Evolutionary conservation across 2,113 vertebrate species (phyloP).

Genomic region (Bothrops jararaca): DNA sequence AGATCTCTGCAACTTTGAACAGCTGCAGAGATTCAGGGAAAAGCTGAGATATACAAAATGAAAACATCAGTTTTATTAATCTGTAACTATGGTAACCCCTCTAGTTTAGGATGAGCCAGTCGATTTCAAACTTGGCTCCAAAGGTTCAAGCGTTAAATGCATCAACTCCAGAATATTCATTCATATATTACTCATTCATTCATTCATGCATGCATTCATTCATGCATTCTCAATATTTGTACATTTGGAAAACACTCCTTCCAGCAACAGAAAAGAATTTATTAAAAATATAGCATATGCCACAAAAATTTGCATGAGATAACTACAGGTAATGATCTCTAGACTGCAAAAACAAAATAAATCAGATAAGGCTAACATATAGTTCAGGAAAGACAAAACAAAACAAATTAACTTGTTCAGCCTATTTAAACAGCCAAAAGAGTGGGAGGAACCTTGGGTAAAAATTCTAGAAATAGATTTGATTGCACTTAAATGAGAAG

Average conservation of each 20-base stretch:
- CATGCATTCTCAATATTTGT: background rate
- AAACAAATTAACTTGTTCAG: background rate
- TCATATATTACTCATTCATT: background rate
- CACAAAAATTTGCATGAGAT: background rate
- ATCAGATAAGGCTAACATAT: background rate
- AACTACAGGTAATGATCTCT: background rate
- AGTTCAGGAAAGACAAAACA: background rate
- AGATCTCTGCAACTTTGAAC: background rate
- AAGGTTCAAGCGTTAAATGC: background rate
- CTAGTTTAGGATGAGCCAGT: background rate
- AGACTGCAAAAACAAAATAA: background rate
- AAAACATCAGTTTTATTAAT: background rate
- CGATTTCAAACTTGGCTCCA: background rate
- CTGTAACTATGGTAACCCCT: background rate
- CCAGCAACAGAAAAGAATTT: background rate
- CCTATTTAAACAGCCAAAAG: background rate
- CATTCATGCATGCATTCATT: background rate
- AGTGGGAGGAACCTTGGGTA: background rate
- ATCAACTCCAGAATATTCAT: background rate
- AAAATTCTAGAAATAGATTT: background rate
- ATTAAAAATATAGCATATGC: background rate
- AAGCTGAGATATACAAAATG: background rate
- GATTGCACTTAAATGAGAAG: background rate
- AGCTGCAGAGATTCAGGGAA: background rate
- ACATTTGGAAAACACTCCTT: background rate